Percentiles rank a stretch among this genome's conserved stretches.
These are phyloP conservation scores for Calliphora vicina DNA, from an alignment of 1,140 invertebrate species.

Conservation along the genomic window DNA sequence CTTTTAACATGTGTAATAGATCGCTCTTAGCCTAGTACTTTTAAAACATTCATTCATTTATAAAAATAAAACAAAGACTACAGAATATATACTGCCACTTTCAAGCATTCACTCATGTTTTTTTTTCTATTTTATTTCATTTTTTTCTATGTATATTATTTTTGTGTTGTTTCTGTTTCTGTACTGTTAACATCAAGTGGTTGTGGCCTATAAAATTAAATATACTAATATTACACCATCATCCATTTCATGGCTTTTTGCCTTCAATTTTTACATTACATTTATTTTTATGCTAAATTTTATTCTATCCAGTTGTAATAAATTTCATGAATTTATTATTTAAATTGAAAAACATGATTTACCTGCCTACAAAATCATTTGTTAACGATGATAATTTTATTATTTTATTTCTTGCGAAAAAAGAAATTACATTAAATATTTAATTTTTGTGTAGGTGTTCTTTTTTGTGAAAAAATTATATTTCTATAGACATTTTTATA, in stretches of 20 bases:
- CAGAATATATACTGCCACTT: background rate
- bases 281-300: background rate
- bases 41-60: too few species aligned
- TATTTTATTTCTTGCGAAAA: background rate
- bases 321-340: constrained; percentile 11
- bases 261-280: background rate
- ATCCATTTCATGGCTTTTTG: background rate
- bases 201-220: background rate
- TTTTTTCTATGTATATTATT: background rate
- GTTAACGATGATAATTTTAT: background rate
- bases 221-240: background rate
- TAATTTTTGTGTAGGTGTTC: too few species aligned
- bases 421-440: too few species aligned
- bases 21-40: too few species aligned
- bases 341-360: background rate
- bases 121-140: too few species aligned
- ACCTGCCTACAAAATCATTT: background rate
- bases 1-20: too few species aligned
- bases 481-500: too few species aligned
- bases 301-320: background rate
- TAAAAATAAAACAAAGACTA: background rate
- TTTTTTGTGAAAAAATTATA: too few species aligned
- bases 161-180: background rate
- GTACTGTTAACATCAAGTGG: background rate
- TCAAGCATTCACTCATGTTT: too few species aligned